Conservation (phyloP, 2,797 vertebrate species). For the Arremon brunneinucha region DNA sequence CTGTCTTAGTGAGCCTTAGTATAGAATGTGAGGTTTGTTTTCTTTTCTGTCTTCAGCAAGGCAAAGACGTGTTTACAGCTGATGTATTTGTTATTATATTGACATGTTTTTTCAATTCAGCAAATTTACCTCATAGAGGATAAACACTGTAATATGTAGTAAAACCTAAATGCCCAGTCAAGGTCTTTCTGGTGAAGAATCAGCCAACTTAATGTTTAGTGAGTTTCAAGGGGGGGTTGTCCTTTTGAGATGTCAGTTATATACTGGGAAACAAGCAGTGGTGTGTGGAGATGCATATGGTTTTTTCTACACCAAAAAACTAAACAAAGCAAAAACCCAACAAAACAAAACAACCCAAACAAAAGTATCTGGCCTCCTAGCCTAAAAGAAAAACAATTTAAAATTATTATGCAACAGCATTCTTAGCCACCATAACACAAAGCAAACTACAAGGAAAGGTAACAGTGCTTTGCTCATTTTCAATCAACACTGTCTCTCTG, state of each 20-base stretch:
- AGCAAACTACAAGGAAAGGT: slow-evolving; percentile 33
- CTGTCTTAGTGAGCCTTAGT: not conserved
- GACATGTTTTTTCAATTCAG: not conserved
- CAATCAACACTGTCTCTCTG: slow-evolving; percentile 47
- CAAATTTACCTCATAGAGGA: not conserved
- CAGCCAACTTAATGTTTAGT: not conserved
- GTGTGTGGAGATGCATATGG: not conserved
- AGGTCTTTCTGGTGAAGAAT: not conserved
- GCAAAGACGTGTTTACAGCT: not conserved
- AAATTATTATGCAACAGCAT: not conserved
- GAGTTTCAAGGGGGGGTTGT: not conserved
- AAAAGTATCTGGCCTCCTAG: not conserved
- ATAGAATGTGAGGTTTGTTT: not conserved
- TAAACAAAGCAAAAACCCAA: not conserved
- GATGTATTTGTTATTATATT: not conserved
- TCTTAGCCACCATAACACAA: not conserved
- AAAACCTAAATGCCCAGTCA: slow-evolving; percentile 10
- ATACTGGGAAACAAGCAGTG: not conserved
- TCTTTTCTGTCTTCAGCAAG: not conserved
- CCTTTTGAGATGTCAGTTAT: not conserved
- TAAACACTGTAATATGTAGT: not conserved
- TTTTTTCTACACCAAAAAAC: not conserved
- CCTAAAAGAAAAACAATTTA: not conserved
- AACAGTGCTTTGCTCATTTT: slow-evolving; percentile 52
- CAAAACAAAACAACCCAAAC: not conserved